These are phyloP conservation scores for Stratiolaelaps scimitus DNA, from an alignment of 1,140 invertebrate genomes.

Conservation along the genomic window DNA sequence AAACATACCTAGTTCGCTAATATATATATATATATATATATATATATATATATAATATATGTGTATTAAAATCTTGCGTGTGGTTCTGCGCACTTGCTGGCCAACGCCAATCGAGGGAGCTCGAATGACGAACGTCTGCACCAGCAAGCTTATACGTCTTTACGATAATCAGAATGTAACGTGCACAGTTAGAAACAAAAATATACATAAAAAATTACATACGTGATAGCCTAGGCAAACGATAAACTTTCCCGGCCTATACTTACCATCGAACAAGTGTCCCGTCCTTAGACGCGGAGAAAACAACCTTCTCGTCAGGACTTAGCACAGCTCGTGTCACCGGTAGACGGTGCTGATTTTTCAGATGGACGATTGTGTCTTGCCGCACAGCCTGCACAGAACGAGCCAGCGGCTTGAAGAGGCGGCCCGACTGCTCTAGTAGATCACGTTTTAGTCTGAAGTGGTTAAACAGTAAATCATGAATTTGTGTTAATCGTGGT, in stretches of 20 bases:
- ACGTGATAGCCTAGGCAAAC: not conserved
- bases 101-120: no score
- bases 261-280: conserved; percentile 67
- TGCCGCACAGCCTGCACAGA: conserved; percentile 27
- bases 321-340: conserved; percentile 70
- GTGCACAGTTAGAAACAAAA: conserved; percentile 45
- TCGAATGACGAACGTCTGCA: no score
- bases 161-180: no score
- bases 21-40: no score
- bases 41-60: no score
- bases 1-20: no score
- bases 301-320: conserved; percentile 57
- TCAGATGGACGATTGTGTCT: conserved; percentile 32
- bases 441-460: conserved; percentile 51
- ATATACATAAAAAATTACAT: not conserved
- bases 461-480: conserved; percentile 54
- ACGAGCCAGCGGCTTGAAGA: conserved; percentile 31
- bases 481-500: conserved; percentile 48
- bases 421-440: conserved; percentile 46
- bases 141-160: no score
- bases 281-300: conserved; percentile 74
- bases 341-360: conserved; percentile 51
- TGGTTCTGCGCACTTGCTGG: no score
- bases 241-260: not conserved
- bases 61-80: no score